These are phyloP conservation scores for Eremobia ochroleuca DNA, from an alignment of 2,888 invertebrate species.

Conservation along the genomic window DNA sequence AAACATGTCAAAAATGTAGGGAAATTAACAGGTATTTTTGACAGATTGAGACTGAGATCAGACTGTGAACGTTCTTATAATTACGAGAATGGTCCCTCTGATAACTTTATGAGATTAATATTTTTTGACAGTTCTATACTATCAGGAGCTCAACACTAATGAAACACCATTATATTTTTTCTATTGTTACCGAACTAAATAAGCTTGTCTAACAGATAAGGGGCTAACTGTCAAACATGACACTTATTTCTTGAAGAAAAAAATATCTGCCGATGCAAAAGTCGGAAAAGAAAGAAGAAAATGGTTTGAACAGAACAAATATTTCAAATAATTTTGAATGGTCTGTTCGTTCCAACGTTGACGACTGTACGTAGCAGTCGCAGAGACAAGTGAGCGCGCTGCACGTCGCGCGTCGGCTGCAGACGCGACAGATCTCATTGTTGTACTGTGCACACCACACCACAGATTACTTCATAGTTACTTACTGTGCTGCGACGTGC, in stretches of 20 bases:
- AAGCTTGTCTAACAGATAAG: too few relatives aligned
- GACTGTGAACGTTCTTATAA: too few relatives aligned
- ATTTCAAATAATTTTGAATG: background rate
- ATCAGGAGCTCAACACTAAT: too few relatives aligned
- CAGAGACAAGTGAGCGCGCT: constrained; percentile 24
- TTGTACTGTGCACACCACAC: constrained; percentile 18
- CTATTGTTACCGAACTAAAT: too few relatives aligned
- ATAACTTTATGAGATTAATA: background rate
- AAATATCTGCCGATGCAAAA: background rate
- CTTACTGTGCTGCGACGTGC: constrained; percentile 1
- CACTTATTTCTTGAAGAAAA: background rate
- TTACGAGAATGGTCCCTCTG: too few relatives aligned
- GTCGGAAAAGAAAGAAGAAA: background rate
- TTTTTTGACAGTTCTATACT: background rate
- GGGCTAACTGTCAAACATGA: background rate
- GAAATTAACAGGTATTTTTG: too few relatives aligned
- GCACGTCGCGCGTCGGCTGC: constrained; percentile 33
- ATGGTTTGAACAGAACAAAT: background rate
- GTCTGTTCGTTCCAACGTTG: background rate
- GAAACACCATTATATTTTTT: too few relatives aligned
- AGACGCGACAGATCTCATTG: constrained; percentile 32
- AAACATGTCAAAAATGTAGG: too few relatives aligned
- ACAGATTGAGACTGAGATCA: too few relatives aligned
- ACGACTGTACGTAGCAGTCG: constrained; percentile 14
- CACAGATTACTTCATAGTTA: constrained; percentile 8